Percentiles rank a stretch among this genome's conserved stretches.
Conservation (phyloP, 2,113 vertebrate genomes). For the Tragulus kanchil region DNA sequence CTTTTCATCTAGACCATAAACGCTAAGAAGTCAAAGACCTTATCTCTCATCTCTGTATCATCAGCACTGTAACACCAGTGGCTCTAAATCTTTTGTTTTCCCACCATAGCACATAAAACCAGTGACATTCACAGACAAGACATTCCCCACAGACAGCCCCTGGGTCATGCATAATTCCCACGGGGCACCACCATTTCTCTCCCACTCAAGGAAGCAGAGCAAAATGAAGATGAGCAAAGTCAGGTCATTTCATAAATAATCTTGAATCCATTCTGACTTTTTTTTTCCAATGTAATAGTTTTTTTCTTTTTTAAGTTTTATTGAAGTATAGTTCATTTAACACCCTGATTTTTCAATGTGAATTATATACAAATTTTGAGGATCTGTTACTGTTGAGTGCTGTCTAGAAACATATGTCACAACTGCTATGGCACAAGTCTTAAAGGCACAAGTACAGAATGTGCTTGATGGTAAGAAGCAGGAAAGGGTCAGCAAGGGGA, state of each 20-base stretch:
- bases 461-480: neutral
- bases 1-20: neutral
- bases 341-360: neutral
- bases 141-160: neutral
- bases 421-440: neutral
- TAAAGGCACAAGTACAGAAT: neutral
- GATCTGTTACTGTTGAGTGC: neutral
- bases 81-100: conserved; percentile 22
- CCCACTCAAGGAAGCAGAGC: neutral
- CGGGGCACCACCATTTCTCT: neutral
- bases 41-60: neutral
- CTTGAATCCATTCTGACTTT: neutral
- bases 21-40: conserved; percentile 12
- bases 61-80: neutral
- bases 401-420: neutral
- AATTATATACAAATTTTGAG: neutral
- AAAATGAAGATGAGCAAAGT: neutral
- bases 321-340: neutral
- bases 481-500: neutral
- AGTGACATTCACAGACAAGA: neutral
- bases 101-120: conserved; percentile 13
- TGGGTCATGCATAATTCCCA: neutral
- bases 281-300: neutral
- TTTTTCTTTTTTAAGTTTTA: neutral
- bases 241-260: neutral